Percentiles rank a stretch among this genome's conserved stretches.
Evolutionary conservation across 2,888 invertebrate species (phyloP).

Genomic region (Drosophila mimetica): DNA sequence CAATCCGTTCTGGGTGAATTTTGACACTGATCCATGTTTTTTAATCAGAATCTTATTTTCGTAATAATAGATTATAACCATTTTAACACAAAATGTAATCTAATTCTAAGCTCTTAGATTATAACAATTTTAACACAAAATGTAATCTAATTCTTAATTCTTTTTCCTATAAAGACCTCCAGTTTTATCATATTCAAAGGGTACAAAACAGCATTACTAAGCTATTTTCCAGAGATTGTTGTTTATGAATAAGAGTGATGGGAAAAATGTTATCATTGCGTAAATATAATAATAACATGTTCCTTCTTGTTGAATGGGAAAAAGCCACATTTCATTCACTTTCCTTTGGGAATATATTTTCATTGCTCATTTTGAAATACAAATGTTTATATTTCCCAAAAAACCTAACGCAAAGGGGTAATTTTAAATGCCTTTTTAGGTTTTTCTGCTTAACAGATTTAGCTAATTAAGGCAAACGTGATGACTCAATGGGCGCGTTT

Average conservation of each 20-base stretch:
- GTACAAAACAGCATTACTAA: not conserved
- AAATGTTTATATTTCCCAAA: not conserved
- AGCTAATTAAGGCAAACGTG: constrained; percentile 3
- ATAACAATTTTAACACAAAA: no score
- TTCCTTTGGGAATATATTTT: not conserved
- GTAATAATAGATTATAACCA: no score
- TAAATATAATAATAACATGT: constrained; percentile 4
- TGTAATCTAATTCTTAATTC: not conserved
- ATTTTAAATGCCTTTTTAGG: not conserved
- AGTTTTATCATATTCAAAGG: not conserved
- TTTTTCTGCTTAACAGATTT: constrained; percentile 8
- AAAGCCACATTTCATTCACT: not conserved
- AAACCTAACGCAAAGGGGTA: no score
- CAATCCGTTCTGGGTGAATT: no score
- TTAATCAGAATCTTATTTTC: no score
- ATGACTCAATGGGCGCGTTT: constrained; percentile 26
- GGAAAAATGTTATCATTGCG: not conserved
- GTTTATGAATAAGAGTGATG: constrained; percentile 1
- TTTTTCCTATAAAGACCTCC: not conserved
- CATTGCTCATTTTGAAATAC: constrained; percentile 10
- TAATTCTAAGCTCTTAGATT: no score
- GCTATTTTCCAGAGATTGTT: not conserved
- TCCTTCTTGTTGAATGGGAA: not conserved
- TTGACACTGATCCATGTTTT: no score
- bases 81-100: no score